A percentile compares a stretch with the other conserved stretches of the same genome.
phyloP scores from a whole-genome alignment of 2,797 vertebrate species.

The Microctenopoma lineatum region DNA sequence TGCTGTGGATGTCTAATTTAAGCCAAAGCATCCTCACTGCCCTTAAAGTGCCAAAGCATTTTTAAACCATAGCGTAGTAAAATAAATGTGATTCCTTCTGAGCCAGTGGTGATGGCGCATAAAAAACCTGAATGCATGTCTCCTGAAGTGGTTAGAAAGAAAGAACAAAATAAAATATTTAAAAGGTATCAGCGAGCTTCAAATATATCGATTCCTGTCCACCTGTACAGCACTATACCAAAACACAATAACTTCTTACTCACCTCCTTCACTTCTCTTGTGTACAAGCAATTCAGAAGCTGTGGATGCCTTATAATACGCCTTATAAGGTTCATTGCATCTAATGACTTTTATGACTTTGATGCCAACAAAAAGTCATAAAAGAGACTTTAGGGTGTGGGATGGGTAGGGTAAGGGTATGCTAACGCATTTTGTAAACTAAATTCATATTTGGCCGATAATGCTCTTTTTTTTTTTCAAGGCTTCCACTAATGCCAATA shows the following conservation, averaged over 20 bases:
- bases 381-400: too few species aligned
- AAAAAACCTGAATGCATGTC: too few species aligned
- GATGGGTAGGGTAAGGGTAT: too few species aligned
- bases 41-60: constrained; percentile 44
- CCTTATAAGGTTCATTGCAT: background rate
- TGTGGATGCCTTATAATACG: background rate
- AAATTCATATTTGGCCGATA: background rate
- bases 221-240: background rate
- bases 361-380: too few species aligned
- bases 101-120: background rate
- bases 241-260: background rate
- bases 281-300: background rate
- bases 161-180: background rate
- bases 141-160: too few species aligned
- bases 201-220: background rate
- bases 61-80: constrained; percentile 15
- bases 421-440: background rate
- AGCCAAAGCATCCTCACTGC: constrained; percentile 50
- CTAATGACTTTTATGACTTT: background rate
- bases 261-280: background rate
- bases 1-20: constrained; percentile 68
- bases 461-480: background rate
- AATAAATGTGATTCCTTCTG: constrained; percentile 27
- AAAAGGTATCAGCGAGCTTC: background rate
- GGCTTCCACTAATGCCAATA: background rate